Percentiles rank a stretch among this genome's conserved stretches.
Conservation (phyloP, 2,888 invertebrate genomes). For the Leucophenga maculata region DNA sequence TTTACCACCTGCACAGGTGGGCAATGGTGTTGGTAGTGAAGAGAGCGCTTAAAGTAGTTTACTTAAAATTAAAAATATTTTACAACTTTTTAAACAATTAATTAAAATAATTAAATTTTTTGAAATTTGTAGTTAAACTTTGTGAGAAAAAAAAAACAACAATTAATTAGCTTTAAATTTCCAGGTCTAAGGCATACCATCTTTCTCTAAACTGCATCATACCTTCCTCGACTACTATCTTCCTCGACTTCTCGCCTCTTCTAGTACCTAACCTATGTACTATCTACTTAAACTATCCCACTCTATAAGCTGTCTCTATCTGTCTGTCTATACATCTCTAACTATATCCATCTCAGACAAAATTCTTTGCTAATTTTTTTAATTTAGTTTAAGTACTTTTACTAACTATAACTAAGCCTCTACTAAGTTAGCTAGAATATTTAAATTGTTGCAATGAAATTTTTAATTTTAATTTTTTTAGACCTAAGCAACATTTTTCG, state of each 20-base stretch:
- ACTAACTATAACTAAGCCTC: constrained; percentile 36
- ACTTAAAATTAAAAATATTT: not conserved
- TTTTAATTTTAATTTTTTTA: constrained; percentile 9
- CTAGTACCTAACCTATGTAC: constrained; percentile 24
- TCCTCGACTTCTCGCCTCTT: constrained; percentile 42
- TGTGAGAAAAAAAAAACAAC: constrained; percentile 29
- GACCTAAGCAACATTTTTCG: constrained; percentile 2
- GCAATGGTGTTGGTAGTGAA: constrained; percentile 58
- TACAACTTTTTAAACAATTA: not conserved
- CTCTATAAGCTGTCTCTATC: constrained; percentile 34
- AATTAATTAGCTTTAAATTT: constrained; percentile 56
- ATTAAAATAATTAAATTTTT: not conserved
- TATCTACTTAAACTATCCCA: constrained; percentile 34
- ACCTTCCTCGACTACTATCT: constrained; percentile 41
- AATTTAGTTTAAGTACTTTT: constrained; percentile 42
- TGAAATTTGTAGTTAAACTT: not conserved
- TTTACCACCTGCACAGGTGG: constrained; percentile 68
- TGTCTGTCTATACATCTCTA: constrained; percentile 5
- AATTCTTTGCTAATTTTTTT: not conserved
- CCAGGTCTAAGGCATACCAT: constrained; percentile 59
- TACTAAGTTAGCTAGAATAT: constrained; percentile 59
- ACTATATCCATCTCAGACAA: constrained; percentile 5
- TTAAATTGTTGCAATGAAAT: constrained; percentile 53
- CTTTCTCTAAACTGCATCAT: constrained; percentile 46
- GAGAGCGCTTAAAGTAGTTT: constrained; percentile 26